Evolutionary conservation across 2,888 invertebrate genomes (phyloP).

Genomic region (Athalia cordata): DNA sequence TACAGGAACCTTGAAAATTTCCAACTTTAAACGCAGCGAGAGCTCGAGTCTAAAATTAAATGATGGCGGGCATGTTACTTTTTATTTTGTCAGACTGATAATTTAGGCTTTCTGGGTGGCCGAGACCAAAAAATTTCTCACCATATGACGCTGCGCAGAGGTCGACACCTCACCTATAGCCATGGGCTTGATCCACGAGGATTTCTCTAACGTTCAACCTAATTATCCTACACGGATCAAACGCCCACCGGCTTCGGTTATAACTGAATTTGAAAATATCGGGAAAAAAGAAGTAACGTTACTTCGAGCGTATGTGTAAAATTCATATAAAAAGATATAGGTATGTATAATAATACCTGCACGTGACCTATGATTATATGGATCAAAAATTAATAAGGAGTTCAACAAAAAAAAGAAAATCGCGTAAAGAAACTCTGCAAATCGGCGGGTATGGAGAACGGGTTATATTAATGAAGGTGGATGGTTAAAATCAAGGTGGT

Average conservation of each 20-base stretch:
- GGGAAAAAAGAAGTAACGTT: neutral
- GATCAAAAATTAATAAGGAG: neutral
- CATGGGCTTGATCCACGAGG: too few species aligned
- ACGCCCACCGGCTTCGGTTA: neutral
- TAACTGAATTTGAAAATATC: neutral
- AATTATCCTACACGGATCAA: conserved; percentile 18
- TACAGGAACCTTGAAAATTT: conserved; percentile 31
- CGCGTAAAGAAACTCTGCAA: neutral
- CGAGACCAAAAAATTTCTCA: conserved; percentile 19
- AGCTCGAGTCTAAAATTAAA: conserved; percentile 25
- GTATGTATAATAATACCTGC: too few species aligned
- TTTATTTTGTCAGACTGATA: conserved; percentile 18
- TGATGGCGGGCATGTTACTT: conserved; percentile 14
- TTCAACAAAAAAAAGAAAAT: neutral
- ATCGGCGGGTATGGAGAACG: neutral
- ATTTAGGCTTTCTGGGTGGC: conserved; percentile 39
- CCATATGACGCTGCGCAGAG: neutral
- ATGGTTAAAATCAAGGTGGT: conserved; percentile 35
- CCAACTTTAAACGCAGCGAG: neutral
- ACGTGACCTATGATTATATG: too few species aligned
- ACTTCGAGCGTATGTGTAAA: too few species aligned
- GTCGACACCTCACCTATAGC: neutral
- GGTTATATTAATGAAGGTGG: conserved; percentile 20
- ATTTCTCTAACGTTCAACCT: neutral
- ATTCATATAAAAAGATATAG: too few species aligned